Evolutionary conservation across 1,140 invertebrate species (phyloP).

Genomic region (Hypothenemus hampei): DNA sequence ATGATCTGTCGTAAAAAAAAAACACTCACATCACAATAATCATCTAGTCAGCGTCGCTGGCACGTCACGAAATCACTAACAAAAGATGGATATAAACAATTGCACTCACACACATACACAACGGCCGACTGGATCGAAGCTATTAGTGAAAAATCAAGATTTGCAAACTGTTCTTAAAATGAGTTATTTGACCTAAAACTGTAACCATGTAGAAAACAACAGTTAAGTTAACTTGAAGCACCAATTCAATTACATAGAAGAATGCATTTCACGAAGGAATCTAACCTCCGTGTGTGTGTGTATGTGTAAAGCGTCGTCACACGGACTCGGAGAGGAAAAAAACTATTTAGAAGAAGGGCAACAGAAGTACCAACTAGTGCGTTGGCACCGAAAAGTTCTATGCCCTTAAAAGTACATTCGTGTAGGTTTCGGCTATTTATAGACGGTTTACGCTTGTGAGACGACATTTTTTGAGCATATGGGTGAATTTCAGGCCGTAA

Average conservation of each 20-base stretch:
- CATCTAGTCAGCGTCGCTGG: neutral
- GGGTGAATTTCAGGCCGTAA: slow-evolving; percentile 6
- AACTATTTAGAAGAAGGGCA: slow-evolving; percentile 23
- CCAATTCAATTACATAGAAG: slow-evolving; percentile 35
- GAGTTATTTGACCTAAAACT: slow-evolving; percentile 46
- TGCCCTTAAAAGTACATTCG: slow-evolving; percentile 35
- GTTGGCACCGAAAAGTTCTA: slow-evolving; percentile 29
- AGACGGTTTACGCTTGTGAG: slow-evolving; percentile 16
- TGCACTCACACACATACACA: slow-evolving; percentile 2
- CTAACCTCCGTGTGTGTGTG: slow-evolving; percentile 29
- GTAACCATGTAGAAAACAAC: slow-evolving; percentile 44
- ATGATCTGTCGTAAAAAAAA: neutral
- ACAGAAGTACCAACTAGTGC: slow-evolving; percentile 19
- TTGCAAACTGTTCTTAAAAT: slow-evolving; percentile 38
- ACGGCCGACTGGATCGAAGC: slow-evolving; percentile 14
- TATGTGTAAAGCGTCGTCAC: slow-evolving; percentile 17
- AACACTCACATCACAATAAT: neutral
- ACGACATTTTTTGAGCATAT: slow-evolving; percentile 16
- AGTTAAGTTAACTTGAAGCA: slow-evolving; percentile 42
- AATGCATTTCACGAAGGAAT: slow-evolving; percentile 33
- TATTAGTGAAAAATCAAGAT: slow-evolving; percentile 25
- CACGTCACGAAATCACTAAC: slow-evolving; percentile 3
- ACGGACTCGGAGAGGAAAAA: slow-evolving; percentile 4
- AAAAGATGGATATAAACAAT: too few species aligned
- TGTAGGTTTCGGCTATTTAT: slow-evolving; percentile 26